Evolutionary conservation across 2,888 invertebrate genomes (phyloP).

Genomic region (Phorcus lineatus): DNA sequence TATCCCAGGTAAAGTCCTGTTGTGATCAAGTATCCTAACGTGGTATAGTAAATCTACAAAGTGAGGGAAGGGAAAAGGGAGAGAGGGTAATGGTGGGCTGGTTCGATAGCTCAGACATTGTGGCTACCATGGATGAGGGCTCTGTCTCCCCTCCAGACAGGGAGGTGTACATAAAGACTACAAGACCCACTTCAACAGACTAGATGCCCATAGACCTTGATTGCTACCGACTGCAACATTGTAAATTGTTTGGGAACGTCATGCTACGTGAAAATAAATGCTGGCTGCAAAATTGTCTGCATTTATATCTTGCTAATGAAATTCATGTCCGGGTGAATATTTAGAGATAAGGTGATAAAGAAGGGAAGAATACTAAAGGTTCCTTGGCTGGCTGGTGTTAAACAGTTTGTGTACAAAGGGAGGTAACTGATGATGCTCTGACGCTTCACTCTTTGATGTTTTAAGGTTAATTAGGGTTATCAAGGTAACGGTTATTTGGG

Average conservation of each 20-base stretch:
- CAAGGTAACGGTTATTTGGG: too few species aligned
- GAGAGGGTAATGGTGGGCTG: conserved; percentile 17
- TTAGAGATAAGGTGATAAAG: background rate
- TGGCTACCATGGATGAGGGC: conserved; percentile 23
- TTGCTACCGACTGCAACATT: background rate
- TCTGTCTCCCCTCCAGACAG: conserved; percentile 15
- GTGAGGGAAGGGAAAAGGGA: background rate
- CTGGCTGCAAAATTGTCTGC: conserved; percentile 21
- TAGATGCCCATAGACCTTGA: background rate
- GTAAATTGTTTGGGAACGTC: conserved; percentile 23
- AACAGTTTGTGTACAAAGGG: background rate
- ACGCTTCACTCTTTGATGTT: too few species aligned
- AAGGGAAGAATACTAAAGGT: background rate
- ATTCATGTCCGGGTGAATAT: conserved; percentile 11
- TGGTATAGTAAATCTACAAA: conserved; percentile 8
- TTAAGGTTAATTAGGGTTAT: too few species aligned
- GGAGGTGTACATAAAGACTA: background rate
- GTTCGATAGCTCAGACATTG: conserved; percentile 17
- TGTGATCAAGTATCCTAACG: background rate
- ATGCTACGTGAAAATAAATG: conserved; percentile 18
- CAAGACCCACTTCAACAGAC: conserved; percentile 14
- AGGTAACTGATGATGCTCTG: background rate
- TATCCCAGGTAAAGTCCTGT: background rate
- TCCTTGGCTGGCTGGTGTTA: background rate
- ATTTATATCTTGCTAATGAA: conserved; percentile 16